phyloP scores from a whole-genome alignment of 2,113 vertebrate species.

The Calidris pugnax region DNA sequence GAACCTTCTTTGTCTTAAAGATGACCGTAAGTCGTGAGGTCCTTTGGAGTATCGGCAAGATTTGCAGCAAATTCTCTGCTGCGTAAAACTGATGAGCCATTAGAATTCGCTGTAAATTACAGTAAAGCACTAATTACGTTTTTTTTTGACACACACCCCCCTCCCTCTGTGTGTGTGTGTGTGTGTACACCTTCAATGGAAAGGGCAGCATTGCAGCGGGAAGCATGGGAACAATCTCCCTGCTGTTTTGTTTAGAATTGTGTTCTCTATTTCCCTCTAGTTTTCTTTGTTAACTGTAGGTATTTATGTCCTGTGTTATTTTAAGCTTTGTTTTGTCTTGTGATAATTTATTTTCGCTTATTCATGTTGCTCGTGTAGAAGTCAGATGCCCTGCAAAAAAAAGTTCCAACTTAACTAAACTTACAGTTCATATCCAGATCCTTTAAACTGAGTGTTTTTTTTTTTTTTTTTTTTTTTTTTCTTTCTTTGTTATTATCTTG shows the following conservation, averaged over 20 bases:
- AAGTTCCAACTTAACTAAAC: not conserved
- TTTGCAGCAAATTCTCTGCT: not conserved
- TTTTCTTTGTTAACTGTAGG: conserved; percentile 40
- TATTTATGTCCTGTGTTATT: conserved; percentile 21
- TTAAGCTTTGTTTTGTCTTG: conserved; percentile 10
- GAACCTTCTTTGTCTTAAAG: conserved; percentile 72
- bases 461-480: not conserved
- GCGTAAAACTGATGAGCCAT: conserved; percentile 25
- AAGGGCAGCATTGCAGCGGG: not conserved
- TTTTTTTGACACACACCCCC: not conserved
- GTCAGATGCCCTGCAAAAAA: not conserved
- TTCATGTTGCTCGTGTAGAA: not conserved
- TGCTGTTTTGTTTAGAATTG: not conserved
- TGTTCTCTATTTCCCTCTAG: not conserved
- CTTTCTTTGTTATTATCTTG: not conserved
- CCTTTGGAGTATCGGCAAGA: conserved; percentile 12
- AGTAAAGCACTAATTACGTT: not conserved
- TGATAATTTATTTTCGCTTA: conserved; percentile 20
- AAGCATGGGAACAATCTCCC: not conserved
- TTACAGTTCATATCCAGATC: not conserved
- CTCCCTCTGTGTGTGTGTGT: not conserved
- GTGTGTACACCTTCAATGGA: not conserved
- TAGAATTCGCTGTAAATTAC: not conserved
- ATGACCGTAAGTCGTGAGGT: conserved; percentile 44
- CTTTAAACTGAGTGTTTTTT: not conserved